A percentile compares a stretch with the other conserved stretches of the same genome.
Evolutionary conservation across 2,113 vertebrate species (phyloP).

Genomic region (Callorhinus ursinus): DNA sequence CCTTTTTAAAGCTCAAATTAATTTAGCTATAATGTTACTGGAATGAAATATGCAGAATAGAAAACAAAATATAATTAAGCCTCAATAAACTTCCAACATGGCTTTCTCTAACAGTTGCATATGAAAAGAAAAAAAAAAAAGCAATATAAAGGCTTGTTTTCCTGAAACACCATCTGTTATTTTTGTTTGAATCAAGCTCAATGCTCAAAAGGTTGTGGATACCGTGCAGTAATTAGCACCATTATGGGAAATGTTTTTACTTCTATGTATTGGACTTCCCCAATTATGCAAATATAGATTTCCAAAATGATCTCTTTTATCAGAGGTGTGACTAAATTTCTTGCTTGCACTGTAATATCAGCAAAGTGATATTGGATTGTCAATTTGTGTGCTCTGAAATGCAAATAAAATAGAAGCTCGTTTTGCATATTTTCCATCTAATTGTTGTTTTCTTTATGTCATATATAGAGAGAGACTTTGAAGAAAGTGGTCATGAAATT

Average conservation of each 20-base stretch:
- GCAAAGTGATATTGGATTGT: neutral
- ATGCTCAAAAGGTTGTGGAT: slow-evolving; percentile 11
- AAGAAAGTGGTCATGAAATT: neutral
- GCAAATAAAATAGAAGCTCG: slow-evolving; percentile 4
- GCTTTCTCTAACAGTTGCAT: slow-evolving; percentile 32
- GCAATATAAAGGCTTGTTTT: slow-evolving; percentile 47
- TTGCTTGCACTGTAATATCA: neutral
- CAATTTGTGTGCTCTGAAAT: slow-evolving; percentile 5
- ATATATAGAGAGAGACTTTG: neutral
- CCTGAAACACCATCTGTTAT: slow-evolving; percentile 63
- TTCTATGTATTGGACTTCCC: slow-evolving; percentile 54
- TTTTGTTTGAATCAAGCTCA: slow-evolving; percentile 62
- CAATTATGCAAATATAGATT: neutral
- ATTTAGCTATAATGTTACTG: slow-evolving; percentile 38
- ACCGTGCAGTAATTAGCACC: slow-evolving; percentile 57
- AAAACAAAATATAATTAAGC: slow-evolving; percentile 32
- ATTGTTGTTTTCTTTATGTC: slow-evolving; percentile 4
- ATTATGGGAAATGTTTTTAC: slow-evolving; percentile 17
- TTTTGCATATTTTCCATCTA: neutral
- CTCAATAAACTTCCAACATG: slow-evolving; percentile 25
- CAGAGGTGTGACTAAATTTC: neutral
- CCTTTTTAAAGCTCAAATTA: slow-evolving; percentile 42
- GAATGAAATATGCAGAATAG: slow-evolving; percentile 12
- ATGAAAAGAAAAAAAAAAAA: slow-evolving; percentile 14
- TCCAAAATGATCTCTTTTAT: slow-evolving; percentile 11